These are phyloP conservation scores for Ernsta delagoae DNA, from an alignment of 2,888 invertebrate species.

Conservation along the genomic window DNA sequence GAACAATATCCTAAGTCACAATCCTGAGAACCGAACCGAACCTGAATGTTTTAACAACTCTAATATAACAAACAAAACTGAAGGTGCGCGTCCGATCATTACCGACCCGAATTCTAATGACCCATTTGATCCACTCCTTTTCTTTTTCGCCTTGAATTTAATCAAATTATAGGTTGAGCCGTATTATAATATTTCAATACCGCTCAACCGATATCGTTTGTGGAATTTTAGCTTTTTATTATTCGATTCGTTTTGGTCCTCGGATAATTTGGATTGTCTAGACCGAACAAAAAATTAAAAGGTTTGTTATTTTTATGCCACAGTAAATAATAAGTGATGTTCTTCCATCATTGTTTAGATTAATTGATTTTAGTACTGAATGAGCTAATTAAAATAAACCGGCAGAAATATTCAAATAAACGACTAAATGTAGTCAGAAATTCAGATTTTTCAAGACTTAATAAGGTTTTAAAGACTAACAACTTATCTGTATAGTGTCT, in stretches of 20 bases:
- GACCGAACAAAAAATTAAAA: constrained; percentile 67
- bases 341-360: not conserved
- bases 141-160: constrained; percentile 78
- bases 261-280: constrained; percentile 77
- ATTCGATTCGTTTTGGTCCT: constrained; percentile 72
- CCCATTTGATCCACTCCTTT: constrained; percentile 75
- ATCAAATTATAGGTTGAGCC: constrained; percentile 84
- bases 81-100: constrained; percentile 74
- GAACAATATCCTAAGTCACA: constrained; percentile 19
- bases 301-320: constrained; percentile 40
- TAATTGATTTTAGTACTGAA: not conserved
- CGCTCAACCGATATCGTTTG: constrained; percentile 76
- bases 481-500: too few species aligned
- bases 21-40: constrained; percentile 44
- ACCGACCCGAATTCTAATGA: constrained; percentile 81
- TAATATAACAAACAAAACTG: constrained; percentile 76
- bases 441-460: too few species aligned
- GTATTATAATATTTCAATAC: constrained; percentile 84
- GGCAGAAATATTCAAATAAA: too few species aligned
- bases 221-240: constrained; percentile 81
- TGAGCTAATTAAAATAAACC: not conserved
- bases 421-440: too few species aligned
- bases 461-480: too few species aligned
- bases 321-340: not conserved
- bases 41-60: constrained; percentile 60